Evolutionary conservation across 2,888 invertebrate species (phyloP).

Genomic region (Catotricha subobsoleta): DNA sequence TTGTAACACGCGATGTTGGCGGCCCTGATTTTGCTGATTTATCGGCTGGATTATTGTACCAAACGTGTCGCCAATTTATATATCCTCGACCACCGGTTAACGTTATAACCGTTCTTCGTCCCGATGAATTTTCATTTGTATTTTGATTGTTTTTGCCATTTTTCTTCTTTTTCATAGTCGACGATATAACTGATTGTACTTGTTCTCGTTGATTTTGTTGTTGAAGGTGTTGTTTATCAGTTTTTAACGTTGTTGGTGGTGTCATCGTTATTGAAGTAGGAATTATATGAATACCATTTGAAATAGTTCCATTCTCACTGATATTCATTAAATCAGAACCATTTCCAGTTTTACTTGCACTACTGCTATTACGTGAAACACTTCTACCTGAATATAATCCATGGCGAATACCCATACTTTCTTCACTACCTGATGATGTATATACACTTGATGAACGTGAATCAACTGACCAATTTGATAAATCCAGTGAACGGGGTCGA

Average conservation of each 20-base stretch:
- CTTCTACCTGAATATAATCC: constrained; percentile 34
- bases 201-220: background rate
- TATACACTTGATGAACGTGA: constrained; percentile 64
- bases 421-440: constrained; percentile 74
- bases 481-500: constrained; percentile 59
- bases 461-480: constrained; percentile 78
- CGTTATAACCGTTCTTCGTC: constrained; percentile 60
- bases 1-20: constrained; percentile 41
- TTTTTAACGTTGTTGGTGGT: background rate
- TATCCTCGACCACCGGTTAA: constrained; percentile 80
- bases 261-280: constrained; percentile 3
- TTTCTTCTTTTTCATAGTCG: constrained; percentile 19
- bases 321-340: constrained; percentile 32
- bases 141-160: constrained; percentile 27
- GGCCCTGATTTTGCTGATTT: constrained; percentile 13
- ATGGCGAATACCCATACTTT: constrained; percentile 49
- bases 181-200: constrained; percentile 7
- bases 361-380: constrained; percentile 57
- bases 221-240: constrained; percentile 9
- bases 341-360: constrained; percentile 45
- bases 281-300: constrained; percentile 19
- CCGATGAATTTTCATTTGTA: constrained; percentile 29
- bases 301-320: constrained; percentile 33
- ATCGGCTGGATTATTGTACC: constrained; percentile 32
- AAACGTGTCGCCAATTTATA: constrained; percentile 64